Evolutionary conservation across 2,797 vertebrate species (phyloP).

Genomic region (Jordanella pulchra): DNA sequence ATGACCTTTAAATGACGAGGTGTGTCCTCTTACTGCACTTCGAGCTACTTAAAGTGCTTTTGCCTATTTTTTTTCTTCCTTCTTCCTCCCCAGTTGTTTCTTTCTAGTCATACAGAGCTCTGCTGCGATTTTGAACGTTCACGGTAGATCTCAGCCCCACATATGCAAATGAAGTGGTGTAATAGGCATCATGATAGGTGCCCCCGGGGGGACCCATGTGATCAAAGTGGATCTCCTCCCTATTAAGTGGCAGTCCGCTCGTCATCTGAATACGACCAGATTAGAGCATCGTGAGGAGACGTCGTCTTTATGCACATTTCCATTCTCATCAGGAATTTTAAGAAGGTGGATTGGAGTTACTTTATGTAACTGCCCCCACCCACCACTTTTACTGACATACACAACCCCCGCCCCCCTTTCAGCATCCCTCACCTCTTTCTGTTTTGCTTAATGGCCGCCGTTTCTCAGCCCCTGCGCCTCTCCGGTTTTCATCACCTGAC

Average conservation of each 20-base stretch:
- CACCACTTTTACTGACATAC: neutral
- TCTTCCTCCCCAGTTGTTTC: constrained; percentile 51
- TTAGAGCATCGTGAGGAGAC: constrained; percentile 67
- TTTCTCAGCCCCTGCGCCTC: constrained; percentile 73
- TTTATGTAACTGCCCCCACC: constrained; percentile 63
- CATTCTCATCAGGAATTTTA: constrained; percentile 75
- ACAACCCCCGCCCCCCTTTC: constrained; percentile 23
- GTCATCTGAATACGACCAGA: constrained; percentile 77
- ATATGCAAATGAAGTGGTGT: constrained; percentile 81
- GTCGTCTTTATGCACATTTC: constrained; percentile 50
- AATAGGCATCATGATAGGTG: constrained; percentile 80
- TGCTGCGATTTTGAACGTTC: constrained; percentile 70
- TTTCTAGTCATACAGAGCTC: constrained; percentile 57
- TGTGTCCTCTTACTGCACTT: constrained; percentile 38
- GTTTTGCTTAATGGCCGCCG: constrained; percentile 73
- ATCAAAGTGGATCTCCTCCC: constrained; percentile 84
- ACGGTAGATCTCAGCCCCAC: constrained; percentile 70
- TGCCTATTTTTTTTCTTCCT: constrained; percentile 47
- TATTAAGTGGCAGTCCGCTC: constrained; percentile 80
- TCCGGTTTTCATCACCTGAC: constrained; percentile 81
- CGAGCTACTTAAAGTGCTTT: constrained; percentile 48
- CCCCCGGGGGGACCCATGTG: constrained; percentile 68
- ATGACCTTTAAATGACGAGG: constrained; percentile 67
- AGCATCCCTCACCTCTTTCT: constrained; percentile 59
- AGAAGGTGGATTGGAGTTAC: constrained; percentile 69